Evolutionary conservation across 2,888 invertebrate genomes (phyloP).

Genomic region (Conops quadrifasciatus): DNA sequence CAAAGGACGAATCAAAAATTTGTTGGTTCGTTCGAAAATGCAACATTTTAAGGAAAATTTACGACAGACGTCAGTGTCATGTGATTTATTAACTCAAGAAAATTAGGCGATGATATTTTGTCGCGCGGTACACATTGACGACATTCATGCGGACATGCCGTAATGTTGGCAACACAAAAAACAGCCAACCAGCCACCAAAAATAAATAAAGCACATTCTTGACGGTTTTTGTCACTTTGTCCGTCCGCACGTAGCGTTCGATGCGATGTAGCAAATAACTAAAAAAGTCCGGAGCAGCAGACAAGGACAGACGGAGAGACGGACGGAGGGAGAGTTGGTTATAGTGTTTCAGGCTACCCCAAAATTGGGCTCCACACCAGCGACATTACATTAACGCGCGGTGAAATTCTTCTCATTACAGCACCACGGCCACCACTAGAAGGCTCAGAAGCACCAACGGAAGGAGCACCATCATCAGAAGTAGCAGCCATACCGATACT

Average conservation of each 20-base stretch:
- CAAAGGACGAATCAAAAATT: no score
- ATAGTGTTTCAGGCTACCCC: neutral
- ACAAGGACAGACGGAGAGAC: no score
- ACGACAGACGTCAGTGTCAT: constrained; percentile 31
- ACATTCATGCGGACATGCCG: constrained; percentile 8
- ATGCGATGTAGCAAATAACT: no score
- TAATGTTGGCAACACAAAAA: constrained; percentile 12
- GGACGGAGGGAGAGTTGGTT: neutral
- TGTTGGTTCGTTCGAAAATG: neutral
- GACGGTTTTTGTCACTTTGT: constrained; percentile 12
- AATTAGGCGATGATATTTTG: constrained; percentile 31
- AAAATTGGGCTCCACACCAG: constrained; percentile 2
- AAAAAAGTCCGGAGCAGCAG: no score
- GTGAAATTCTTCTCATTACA: constrained; percentile 26
- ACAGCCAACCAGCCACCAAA: neutral
- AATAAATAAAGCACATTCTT: constrained; percentile 25
- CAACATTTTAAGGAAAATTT: constrained; percentile 24
- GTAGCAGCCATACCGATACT: neutral
- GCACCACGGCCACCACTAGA: no score
- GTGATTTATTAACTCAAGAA: constrained; percentile 35
- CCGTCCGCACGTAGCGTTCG: constrained; percentile 4
- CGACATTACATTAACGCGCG: constrained; percentile 32
- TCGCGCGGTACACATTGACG: constrained; percentile 10
- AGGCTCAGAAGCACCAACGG: no score
- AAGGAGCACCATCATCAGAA: neutral